A percentile compares a stretch with the other conserved stretches of the same genome.
phyloP scores from a whole-genome alignment of 2,113 vertebrate genomes.

The Tamias sibiricus region DNA sequence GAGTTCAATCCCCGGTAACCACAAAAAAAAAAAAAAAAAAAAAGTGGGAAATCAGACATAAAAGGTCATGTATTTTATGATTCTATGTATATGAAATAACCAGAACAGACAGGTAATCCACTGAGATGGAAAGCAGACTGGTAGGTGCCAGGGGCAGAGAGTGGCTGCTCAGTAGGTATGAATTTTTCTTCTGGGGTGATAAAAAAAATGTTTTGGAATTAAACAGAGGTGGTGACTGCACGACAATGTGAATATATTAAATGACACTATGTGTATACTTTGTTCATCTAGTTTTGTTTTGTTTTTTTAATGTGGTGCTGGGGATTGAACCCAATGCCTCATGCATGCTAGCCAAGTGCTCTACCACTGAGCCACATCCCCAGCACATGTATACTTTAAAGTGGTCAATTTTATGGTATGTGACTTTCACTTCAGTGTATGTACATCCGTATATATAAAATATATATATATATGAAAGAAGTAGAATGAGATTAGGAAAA shows the following conservation, averaged over 20 bases:
- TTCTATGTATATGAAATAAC: neutral
- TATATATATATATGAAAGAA: neutral
- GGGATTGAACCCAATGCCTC: too few species aligned
- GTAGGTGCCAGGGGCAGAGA: too few species aligned
- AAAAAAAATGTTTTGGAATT: too few species aligned
- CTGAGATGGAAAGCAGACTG: neutral
- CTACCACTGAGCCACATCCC: too few species aligned
- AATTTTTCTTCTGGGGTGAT: neutral
- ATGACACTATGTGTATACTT: neutral
- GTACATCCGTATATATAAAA: neutral
- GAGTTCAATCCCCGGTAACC: too few species aligned
- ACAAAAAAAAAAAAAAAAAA: too few species aligned
- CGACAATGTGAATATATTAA: neutral
- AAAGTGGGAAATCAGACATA: neutral
- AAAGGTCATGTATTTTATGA: neutral
- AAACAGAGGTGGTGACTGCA: neutral
- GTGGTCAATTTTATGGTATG: neutral
- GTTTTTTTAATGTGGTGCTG: too few species aligned
- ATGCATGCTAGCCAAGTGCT: too few species aligned
- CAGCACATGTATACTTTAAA: neutral
- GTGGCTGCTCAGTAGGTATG: neutral
- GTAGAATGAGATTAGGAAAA: neutral
- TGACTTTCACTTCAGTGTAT: neutral
- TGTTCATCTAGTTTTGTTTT: neutral
- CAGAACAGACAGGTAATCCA: neutral